Evolutionary conservation across 2,888 invertebrate genomes (phyloP), one percentile per base, ranked within the genome.

Genomic region (Oscheius sp.): DNA sequence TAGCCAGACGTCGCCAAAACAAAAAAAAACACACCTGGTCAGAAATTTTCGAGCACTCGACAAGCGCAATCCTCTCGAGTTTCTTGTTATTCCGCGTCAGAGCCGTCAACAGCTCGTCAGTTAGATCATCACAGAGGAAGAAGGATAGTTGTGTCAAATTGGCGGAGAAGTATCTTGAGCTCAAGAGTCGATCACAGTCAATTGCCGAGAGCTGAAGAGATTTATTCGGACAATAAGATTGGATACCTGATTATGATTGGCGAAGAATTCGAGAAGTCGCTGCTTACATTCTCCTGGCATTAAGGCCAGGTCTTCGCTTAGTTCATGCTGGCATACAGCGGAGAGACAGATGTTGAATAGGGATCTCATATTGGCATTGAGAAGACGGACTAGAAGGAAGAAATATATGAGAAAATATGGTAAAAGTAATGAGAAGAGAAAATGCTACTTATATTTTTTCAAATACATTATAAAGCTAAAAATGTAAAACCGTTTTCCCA

Each of bases 1-100:
- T 36, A 36, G 36, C 8, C 36, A 14, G 8, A 12, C 12, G 36
- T 41, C 41, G 5, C 50, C n/a, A 26, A 24, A 24, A 6, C 51
- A 26, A 44, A 12, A 63, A 36, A 33, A n/a, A n/a, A n/a, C n/a
- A n/a, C n/a, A 77, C 82, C 57, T 57, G 41, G 63, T 85, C 83
- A 2, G 79, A 82, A 45, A 85, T 79, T 22, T 78, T 74, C 17
- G 76, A 70, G 66, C 85, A 85, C 50, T 85, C 82, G 45, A 86
- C 78, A 49, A 85, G 71, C 8, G 79, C 72, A 62, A 85, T 81
- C 50, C 76, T 76, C 44, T 77, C 70, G 14, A 85, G 73, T 12
- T 68, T 65, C 51, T 80, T 80, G 64, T 78, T 80, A 63, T 77
- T 74, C 49, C 65, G 70, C 22, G 75, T 73, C 38, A 82, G 69